Evolutionary conservation across 2,888 invertebrate genomes (phyloP).

Genomic region (Thymelicus sylvestris): DNA sequence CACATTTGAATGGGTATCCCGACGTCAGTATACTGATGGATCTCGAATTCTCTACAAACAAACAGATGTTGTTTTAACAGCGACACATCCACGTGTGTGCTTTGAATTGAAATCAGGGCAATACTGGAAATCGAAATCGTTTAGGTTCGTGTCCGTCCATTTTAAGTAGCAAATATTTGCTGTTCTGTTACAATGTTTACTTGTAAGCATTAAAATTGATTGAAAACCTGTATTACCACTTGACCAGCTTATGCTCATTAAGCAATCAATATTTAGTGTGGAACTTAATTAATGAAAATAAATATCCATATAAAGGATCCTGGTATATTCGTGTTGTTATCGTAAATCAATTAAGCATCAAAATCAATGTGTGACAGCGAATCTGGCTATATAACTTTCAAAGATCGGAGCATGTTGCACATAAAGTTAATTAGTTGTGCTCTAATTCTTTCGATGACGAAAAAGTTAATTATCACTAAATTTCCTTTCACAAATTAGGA

Average conservation of each 20-base stretch:
- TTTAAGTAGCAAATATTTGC: constrained; percentile 27
- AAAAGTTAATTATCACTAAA: constrained; percentile 74
- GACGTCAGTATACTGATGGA: constrained; percentile 53
- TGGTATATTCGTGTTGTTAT: neutral
- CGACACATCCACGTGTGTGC: constrained; percentile 70
- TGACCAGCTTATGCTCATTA: too few relatives aligned
- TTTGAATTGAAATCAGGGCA: constrained; percentile 76
- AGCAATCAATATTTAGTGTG: too few relatives aligned
- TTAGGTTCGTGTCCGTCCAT: constrained; percentile 27
- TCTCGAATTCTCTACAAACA: constrained; percentile 64
- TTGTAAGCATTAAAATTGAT: neutral
- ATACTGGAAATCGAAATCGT: constrained; percentile 64
- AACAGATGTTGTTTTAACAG: constrained; percentile 73
- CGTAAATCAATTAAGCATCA: constrained; percentile 1
- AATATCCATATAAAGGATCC: neutral
- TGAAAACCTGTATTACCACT: too few relatives aligned
- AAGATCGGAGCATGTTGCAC: constrained; percentile 40
- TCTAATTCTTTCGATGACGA: constrained; percentile 73
- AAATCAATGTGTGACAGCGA: constrained; percentile 14
- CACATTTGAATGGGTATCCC: constrained; percentile 57
- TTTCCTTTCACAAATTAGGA: constrained; percentile 73
- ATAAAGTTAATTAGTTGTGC: constrained; percentile 60
- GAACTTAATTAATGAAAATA: neutral
- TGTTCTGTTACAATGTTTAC: constrained; percentile 8
- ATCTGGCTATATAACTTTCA: constrained; percentile 22